Evolutionary conservation across 2,797 vertebrate species (phyloP).

Genomic region (Halcyon smyrnensis): DNA sequence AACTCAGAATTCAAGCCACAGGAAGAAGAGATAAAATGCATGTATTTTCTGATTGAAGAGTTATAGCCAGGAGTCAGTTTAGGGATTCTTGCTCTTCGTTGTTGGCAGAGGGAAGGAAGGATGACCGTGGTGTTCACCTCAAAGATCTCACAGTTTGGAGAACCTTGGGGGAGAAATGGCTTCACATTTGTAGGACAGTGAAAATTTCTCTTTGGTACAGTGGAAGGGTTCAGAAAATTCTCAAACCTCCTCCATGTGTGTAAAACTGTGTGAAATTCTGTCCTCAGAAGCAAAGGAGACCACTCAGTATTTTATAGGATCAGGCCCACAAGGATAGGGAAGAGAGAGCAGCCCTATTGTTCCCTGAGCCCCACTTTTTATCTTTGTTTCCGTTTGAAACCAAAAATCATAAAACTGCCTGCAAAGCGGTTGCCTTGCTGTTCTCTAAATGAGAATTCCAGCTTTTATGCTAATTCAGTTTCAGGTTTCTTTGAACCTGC

Average conservation of each 20-base stretch:
- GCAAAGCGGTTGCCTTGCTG: conserved; percentile 76
- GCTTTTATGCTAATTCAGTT: conserved; percentile 83
- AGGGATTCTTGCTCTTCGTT: neutral
- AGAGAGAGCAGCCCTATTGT: conserved; percentile 12
- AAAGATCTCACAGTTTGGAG: neutral
- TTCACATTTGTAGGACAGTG: neutral
- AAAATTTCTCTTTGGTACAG: neutral
- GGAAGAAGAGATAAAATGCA: neutral
- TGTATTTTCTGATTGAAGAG: neutral
- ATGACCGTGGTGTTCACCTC: neutral
- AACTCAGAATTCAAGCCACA: neutral
- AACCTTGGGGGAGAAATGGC: neutral
- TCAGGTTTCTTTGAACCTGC: conserved; percentile 83
- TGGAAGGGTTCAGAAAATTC: neutral
- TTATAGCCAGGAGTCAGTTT: neutral
- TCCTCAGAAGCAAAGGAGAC: neutral
- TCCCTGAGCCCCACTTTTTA: conserved; percentile 62
- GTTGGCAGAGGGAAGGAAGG: neutral
- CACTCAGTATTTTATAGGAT: conserved; percentile 24
- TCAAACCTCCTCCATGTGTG: neutral
- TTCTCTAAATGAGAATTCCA: conserved; percentile 78
- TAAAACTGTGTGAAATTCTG: neutral
- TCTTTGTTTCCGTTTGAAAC: conserved; percentile 78
- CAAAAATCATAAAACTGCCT: conserved; percentile 73
- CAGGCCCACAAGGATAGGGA: neutral